phyloP scores from a whole-genome alignment of 2,888 invertebrate genomes.

The Phymatocera aterrima region DNA sequence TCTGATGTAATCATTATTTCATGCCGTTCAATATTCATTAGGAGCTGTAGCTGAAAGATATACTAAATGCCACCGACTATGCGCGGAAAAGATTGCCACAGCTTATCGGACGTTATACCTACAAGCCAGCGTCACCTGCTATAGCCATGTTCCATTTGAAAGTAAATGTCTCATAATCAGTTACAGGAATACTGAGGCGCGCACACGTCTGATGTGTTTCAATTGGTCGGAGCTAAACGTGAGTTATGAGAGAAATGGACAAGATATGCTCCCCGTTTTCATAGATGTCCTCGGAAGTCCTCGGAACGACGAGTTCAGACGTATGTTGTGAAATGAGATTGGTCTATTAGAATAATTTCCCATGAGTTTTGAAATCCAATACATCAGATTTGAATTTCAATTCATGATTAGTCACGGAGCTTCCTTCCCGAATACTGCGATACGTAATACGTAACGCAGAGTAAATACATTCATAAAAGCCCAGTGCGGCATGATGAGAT shows the following conservation, averaged over 20 bases:
- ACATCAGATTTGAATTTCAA: background rate
- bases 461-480: constrained; percentile 1
- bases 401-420: background rate
- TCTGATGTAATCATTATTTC: constrained; percentile 34
- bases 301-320: background rate
- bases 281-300: background rate
- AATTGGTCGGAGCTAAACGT: background rate
- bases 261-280: background rate
- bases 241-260: constrained; percentile 21
- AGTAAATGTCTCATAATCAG: constrained; percentile 41
- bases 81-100: background rate
- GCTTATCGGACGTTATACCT: constrained; percentile 37
- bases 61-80: background rate
- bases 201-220: constrained; percentile 10
- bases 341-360: background rate
- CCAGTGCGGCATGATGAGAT: background rate
- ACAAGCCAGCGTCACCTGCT: constrained; percentile 35
- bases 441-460: background rate
- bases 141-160: constrained; percentile 35
- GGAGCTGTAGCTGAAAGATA: background rate
- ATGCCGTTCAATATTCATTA: constrained; percentile 24
- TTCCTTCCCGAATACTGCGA: background rate
- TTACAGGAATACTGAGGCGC: constrained; percentile 11
- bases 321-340: background rate
- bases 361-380: background rate